phyloP scores from a whole-genome alignment of 2,888 invertebrate genomes.

The Caenorhabditis sp. region DNA sequence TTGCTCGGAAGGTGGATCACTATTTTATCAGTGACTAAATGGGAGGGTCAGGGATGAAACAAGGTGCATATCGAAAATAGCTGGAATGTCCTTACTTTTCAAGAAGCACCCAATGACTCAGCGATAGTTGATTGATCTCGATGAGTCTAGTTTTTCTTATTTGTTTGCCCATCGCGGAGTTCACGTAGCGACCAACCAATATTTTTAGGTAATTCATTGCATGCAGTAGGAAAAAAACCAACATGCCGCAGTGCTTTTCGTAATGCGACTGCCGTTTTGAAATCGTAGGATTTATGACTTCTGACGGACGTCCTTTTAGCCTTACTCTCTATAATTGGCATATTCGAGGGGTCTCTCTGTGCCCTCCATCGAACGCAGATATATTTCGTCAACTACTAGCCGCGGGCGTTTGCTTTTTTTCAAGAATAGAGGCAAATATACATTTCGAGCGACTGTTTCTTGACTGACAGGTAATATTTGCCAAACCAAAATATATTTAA shows the following conservation, averaged over 20 bases:
- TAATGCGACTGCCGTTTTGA: constrained; percentile 31
- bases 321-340: constrained; percentile 54
- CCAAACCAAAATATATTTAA: constrained; percentile 65
- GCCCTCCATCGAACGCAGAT: constrained; percentile 31
- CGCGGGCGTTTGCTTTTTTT: constrained; percentile 62
- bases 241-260: constrained; percentile 35
- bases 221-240: constrained; percentile 16
- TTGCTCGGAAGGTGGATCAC: constrained; percentile 22
- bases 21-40: constrained; percentile 49
- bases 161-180: constrained; percentile 60
- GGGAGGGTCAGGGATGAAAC: constrained; percentile 11
- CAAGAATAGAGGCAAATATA: constrained; percentile 62
- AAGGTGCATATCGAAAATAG: constrained; percentile 31
- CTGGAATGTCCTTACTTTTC: constrained; percentile 27
- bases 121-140: constrained; percentile 47
- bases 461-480: constrained; percentile 68
- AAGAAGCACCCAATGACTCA: constrained; percentile 44
- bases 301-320: constrained; percentile 44
- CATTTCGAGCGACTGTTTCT: constrained; percentile 62
- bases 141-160: constrained; percentile 54
- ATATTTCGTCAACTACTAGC: constrained; percentile 64
- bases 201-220: constrained; percentile 44
- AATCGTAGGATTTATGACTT: constrained; percentile 56
- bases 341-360: constrained; percentile 38
- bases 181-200: constrained; percentile 59